phyloP scores from a whole-genome alignment of 2,113 vertebrate genomes.

The Mixornis gularis region DNA sequence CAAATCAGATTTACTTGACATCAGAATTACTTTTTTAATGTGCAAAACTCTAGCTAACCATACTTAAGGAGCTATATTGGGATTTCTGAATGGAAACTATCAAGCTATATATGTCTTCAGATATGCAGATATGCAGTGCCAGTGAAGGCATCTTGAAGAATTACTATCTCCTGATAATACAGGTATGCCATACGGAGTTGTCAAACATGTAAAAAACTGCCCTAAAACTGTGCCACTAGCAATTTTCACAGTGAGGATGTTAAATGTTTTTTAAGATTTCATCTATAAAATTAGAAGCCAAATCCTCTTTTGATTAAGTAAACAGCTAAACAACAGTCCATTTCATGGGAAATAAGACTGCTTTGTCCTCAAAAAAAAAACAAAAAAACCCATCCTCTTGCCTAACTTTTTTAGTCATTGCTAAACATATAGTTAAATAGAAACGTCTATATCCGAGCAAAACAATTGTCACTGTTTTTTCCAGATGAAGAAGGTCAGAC shows the following conservation, averaged over 20 bases:
- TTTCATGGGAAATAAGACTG: background rate
- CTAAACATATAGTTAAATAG: background rate
- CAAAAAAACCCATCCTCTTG: background rate
- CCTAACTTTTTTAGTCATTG: background rate
- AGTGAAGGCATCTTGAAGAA: background rate
- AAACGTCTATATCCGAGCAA: background rate
- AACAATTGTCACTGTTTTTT: background rate
- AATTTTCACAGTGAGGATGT: background rate
- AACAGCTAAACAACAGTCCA: background rate
- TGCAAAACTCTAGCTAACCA: background rate
- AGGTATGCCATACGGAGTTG: background rate
- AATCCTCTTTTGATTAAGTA: background rate
- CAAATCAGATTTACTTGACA: conserved; percentile 16
- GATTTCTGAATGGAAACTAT: conserved; percentile 5
- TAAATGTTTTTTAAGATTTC: background rate
- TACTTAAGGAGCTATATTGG: background rate
- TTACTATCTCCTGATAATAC: background rate
- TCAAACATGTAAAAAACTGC: background rate
- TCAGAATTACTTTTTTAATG: conserved; percentile 20
- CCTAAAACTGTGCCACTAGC: background rate
- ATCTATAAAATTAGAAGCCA: background rate
- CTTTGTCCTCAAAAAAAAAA: background rate
- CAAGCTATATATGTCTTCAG: background rate
- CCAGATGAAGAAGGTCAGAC: background rate
- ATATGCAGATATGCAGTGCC: background rate